Evolutionary conservation across 2,797 vertebrate species (phyloP).

Genomic region (Enteromius unitaeniatus): DNA sequence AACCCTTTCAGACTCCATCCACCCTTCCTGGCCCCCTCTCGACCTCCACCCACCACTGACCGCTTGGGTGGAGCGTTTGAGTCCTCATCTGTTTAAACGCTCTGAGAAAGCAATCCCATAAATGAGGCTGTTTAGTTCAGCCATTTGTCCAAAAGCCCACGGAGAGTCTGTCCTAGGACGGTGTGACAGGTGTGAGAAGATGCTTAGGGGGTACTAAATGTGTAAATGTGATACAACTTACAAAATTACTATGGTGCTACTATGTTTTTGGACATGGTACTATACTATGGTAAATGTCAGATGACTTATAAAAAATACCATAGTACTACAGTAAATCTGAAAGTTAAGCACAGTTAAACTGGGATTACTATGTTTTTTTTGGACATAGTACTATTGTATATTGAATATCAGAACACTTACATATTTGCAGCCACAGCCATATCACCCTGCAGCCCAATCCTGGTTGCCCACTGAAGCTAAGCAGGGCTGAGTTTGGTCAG

Average conservation of each 20-base stretch:
- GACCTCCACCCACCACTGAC: slow-evolving; percentile 40
- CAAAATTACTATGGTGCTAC: neutral
- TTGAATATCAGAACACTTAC: too few relatives aligned
- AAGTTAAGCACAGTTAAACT: too few relatives aligned
- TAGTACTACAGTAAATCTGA: neutral
- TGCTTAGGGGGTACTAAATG: neutral
- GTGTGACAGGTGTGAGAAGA: slow-evolving; percentile 28
- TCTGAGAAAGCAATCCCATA: slow-evolving; percentile 66
- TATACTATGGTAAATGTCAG: neutral
- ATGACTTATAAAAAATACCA: neutral
- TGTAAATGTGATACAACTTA: neutral
- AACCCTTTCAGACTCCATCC: slow-evolving; percentile 7
- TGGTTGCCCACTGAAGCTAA: too few relatives aligned
- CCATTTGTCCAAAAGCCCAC: slow-evolving; percentile 51
- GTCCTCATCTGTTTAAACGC: slow-evolving; percentile 60
- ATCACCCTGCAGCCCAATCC: too few relatives aligned
- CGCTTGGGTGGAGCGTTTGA: slow-evolving; percentile 64
- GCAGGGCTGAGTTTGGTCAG: too few relatives aligned
- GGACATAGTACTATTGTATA: too few relatives aligned
- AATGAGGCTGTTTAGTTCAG: slow-evolving; percentile 73
- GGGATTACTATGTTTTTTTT: too few relatives aligned
- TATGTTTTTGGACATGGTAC: neutral
- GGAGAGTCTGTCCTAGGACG: slow-evolving; percentile 12
- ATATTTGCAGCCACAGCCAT: too few relatives aligned
- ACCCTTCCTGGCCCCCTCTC: slow-evolving; percentile 54